Base-by-base conservation (phyloP, 2,888 invertebrate species). In the Lithosia quadra region DNA sequence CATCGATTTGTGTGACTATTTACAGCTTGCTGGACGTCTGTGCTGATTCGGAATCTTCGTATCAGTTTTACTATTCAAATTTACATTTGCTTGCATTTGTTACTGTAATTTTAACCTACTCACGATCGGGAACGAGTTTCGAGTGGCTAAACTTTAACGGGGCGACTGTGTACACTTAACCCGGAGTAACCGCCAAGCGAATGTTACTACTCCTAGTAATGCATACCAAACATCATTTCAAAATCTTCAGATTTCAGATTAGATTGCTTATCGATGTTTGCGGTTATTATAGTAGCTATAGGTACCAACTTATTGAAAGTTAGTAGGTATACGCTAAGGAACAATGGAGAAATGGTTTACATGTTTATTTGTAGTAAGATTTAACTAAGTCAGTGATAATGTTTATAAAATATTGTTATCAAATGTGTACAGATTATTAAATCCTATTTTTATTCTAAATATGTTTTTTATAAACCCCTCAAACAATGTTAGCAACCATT, bases 1-100 rank as follows among this genome's bases (percentile, higher is more conserved):
- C 70, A 60, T 67, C 49, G 63, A n/a, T 58, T n/a, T 60, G 65
- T 65, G 28, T 65, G 58, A 58, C 65, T 58, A 39, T 65, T 62
- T 61, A 43, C 61, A 62, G 36, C 34, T 21, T 15, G 9, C 15
- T 22, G 11, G n/a, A 43, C 55, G 58, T 63, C 15, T 36, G 22
- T 5, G 13, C 62, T 49, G 62, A 28, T 34, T 10, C 22, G 58
- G 59, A 53, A 15, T 28, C 39, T 22, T 21, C 56, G 63, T 55
- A 63, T 53, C 55, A 55, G 55, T 39, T 66, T 28, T 28, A 28
- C 28, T 28, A 4, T 28, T 8, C 18, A 49, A n/a, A 9, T 49
- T 49, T 18, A 49, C 18, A 2, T 5, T 2, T 49, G 15, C 2
- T 39, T 7, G 18, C 43, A 0, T 43, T 49, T n/a, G 49, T 49